These are phyloP conservation scores for Psammodynastes pulverulentus DNA, from an alignment of 2,113 vertebrate species.

Conservation along the genomic window DNA sequence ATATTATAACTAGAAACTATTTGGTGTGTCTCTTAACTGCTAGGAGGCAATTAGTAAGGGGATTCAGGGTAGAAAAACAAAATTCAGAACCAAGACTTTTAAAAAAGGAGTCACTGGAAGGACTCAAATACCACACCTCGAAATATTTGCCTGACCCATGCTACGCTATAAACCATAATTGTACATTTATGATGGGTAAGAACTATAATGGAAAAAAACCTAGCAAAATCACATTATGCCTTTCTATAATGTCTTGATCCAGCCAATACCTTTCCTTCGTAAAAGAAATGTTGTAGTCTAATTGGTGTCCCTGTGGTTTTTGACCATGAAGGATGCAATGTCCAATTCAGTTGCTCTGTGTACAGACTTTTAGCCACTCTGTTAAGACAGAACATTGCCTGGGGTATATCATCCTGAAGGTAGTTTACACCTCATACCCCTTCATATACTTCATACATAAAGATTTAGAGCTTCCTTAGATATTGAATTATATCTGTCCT, in stretches of 20 bases:
- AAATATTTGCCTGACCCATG: neutral
- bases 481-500: too few relatives aligned
- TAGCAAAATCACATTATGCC: neutral
- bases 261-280: neutral
- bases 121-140: neutral
- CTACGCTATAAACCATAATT: neutral
- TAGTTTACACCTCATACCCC: neutral
- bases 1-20: neutral
- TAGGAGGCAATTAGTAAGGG: neutral
- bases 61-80: neutral
- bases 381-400: neutral
- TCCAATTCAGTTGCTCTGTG: neutral
- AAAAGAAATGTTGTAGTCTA: neutral
- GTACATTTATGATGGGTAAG: neutral
- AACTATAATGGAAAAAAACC: neutral
- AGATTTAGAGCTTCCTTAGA: too few relatives aligned
- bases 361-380: neutral
- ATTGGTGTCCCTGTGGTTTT: neutral
- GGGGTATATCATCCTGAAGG: neutral
- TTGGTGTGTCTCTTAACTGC: neutral
- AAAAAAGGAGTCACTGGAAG: neutral
- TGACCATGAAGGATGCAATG: neutral
- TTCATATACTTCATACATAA: neutral
- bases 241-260: neutral
- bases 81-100: neutral